Conservation (phyloP, 2,888 invertebrate genomes). For the Autographa gamma region DNA sequence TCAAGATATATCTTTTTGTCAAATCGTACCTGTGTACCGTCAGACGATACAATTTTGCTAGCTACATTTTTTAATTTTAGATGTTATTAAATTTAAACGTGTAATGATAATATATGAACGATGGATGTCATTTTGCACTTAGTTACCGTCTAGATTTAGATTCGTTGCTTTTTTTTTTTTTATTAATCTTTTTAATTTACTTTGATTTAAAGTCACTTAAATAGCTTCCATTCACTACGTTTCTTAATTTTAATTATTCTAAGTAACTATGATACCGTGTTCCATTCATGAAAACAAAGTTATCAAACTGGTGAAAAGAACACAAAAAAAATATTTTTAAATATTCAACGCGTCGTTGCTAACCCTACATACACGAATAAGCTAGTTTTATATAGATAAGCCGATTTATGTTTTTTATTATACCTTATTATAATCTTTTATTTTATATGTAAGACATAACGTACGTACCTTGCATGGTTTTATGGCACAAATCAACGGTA, state of each 20-base stretch:
- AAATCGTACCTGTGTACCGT: slow-evolving; percentile 84
- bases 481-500: slow-evolving; percentile 77
- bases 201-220: too few relatives aligned
- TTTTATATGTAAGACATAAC: slow-evolving; percentile 77
- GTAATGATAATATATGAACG: too few relatives aligned
- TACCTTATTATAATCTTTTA: slow-evolving; percentile 80
- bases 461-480: slow-evolving; percentile 72
- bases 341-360: slow-evolving; percentile 57
- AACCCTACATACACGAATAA: slow-evolving; percentile 80
- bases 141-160: too few relatives aligned
- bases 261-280: too few relatives aligned
- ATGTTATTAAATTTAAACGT: slow-evolving; percentile 6
- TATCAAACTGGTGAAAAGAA: too few relatives aligned
- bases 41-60: slow-evolving; percentile 54
- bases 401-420: slow-evolving; percentile 87
- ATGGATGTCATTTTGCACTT: too few relatives aligned
- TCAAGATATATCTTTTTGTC: slow-evolving; percentile 87
- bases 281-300: too few relatives aligned
- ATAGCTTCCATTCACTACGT: too few relatives aligned
- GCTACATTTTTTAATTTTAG: slow-evolving; percentile 16
- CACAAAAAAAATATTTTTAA: too few relatives aligned
- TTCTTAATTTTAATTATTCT: too few relatives aligned
- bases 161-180: too few relatives aligned
- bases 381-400: slow-evolving; percentile 88
- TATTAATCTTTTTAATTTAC: too few relatives aligned